A percentile compares a stretch with the other conserved stretches of the same genome.
phyloP scores from a whole-genome alignment of 2,797 vertebrate genomes.

The Esox lucius region DNA sequence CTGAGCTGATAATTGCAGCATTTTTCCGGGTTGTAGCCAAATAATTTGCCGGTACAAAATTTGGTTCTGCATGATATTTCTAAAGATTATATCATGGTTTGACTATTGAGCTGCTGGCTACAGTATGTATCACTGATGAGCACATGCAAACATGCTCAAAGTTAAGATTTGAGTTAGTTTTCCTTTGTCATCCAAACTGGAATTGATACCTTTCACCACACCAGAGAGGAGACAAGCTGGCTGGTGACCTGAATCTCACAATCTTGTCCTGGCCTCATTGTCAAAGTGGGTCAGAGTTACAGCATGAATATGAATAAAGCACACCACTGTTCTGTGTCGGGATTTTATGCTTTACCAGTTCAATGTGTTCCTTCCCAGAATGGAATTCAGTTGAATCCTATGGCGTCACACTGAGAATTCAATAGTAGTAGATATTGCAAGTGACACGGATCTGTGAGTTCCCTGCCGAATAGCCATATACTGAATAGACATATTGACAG shows the following conservation, averaged over 20 bases:
- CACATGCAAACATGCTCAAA: neutral
- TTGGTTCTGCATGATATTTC: neutral
- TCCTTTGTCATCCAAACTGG: neutral
- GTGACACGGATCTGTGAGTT: neutral
- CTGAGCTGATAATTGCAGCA: neutral
- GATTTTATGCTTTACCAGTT: slow-evolving; percentile 24
- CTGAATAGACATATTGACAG: neutral
- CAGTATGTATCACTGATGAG: neutral
- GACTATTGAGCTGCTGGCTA: neutral
- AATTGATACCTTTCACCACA: neutral
- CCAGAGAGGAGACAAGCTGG: slow-evolving; percentile 35
- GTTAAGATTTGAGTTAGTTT: neutral
- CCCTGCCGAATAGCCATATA: neutral
- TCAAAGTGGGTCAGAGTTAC: slow-evolving; percentile 55
- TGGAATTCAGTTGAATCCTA: neutral
- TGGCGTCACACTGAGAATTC: neutral
- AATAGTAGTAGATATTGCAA: neutral
- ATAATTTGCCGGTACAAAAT: neutral
- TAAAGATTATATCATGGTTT: neutral
- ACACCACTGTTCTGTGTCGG: slow-evolving; percentile 60
- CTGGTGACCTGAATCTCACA: slow-evolving; percentile 47
- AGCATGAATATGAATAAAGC: slow-evolving; percentile 57
- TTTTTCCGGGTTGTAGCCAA: neutral
- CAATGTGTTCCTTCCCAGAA: slow-evolving; percentile 32
- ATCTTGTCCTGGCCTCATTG: slow-evolving; percentile 45